Conservation (phyloP, 2,797 vertebrate species). For the Glyptemys insculpta region DNA sequence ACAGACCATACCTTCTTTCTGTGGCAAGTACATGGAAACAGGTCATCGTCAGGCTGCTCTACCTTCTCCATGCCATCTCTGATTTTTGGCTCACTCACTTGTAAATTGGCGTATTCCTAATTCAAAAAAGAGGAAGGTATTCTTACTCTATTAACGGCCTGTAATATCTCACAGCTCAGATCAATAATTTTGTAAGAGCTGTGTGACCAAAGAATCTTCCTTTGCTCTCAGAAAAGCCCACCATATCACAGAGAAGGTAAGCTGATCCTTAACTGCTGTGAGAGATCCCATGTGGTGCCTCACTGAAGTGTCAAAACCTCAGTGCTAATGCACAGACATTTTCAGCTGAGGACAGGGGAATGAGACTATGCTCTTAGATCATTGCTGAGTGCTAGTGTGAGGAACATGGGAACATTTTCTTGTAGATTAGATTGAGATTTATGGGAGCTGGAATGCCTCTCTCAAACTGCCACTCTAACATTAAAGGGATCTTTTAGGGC, state of each 20-base stretch:
- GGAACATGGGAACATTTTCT: background rate
- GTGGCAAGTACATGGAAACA: conserved; percentile 94
- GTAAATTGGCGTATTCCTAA: conserved; percentile 91
- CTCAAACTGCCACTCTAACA: rapidly evolving
- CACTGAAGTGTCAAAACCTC: background rate
- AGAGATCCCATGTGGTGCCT: background rate
- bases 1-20: conserved; percentile 83
- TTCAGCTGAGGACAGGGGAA: conserved; percentile 45
- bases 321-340: conserved; percentile 74
- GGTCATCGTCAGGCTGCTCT: conserved; percentile 90
- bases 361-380: conserved; percentile 61
- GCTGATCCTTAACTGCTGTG: background rate
- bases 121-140: conserved; percentile 2
- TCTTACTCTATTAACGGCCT: rapidly evolving
- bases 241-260: background rate
- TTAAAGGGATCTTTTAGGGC: background rate
- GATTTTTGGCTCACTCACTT: conserved; percentile 90
- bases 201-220: background rate
- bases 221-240: background rate
- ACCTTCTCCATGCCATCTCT: conserved; percentile 93
- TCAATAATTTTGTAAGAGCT: background rate
- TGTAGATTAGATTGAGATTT: conserved; percentile 53
- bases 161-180: background rate
- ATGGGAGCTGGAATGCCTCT: background rate
- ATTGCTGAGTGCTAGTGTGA: background rate